phyloP scores from a whole-genome alignment of 2,888 invertebrate species.

The Plagodis pulveraria region DNA sequence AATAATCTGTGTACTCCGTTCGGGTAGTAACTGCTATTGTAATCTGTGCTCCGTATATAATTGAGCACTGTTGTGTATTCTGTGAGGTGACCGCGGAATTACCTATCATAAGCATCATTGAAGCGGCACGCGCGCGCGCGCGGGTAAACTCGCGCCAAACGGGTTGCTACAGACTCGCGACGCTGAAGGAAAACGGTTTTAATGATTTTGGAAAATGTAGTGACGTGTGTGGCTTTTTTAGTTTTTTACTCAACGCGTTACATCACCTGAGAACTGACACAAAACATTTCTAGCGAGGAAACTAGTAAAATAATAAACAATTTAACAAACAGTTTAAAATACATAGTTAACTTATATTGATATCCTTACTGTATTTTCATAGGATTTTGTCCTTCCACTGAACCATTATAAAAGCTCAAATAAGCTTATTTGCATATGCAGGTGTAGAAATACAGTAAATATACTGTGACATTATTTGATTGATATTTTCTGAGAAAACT shows the following conservation, averaged over 20 bases:
- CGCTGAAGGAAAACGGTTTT: conserved; percentile 13
- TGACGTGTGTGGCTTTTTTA: conserved; percentile 20
- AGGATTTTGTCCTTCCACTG: too few species aligned
- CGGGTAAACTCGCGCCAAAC: neutral
- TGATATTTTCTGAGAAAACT: too few species aligned
- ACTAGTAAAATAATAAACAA: too few species aligned
- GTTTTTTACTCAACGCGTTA: neutral
- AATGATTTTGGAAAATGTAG: conserved; percentile 14
- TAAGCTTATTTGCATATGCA: too few species aligned
- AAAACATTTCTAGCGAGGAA: too few species aligned
- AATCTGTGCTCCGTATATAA: neutral
- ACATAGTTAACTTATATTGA: too few species aligned
- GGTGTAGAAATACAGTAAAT: too few species aligned
- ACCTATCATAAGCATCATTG: conserved; percentile 1
- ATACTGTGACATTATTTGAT: too few species aligned
- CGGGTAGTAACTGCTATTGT: neutral
- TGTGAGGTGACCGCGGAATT: conserved; percentile 7
- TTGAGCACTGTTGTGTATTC: neutral
- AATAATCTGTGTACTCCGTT: neutral
- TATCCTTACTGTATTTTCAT: too few species aligned
- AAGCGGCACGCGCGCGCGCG: conserved; percentile 2
- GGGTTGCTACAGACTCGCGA: neutral
- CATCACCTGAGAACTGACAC: conserved; percentile 3
- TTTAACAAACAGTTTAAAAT: too few species aligned
- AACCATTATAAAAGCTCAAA: too few species aligned